phyloP scores from a whole-genome alignment of 2,113 vertebrate species.

The Nothocercus julius region DNA sequence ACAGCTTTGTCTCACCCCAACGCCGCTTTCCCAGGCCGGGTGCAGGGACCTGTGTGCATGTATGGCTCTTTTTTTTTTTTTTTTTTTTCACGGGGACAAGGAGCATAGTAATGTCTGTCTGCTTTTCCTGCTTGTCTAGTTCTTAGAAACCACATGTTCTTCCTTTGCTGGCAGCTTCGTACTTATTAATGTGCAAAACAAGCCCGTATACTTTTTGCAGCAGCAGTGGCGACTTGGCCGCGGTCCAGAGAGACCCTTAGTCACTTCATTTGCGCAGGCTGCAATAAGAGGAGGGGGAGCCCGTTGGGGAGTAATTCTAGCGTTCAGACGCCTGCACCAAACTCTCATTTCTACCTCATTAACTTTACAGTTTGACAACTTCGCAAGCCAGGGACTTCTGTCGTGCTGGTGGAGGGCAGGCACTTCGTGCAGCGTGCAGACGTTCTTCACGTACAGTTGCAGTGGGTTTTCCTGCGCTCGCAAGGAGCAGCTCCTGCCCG shows the following conservation, averaged over 20 bases:
- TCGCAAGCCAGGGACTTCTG: slow-evolving; percentile 58
- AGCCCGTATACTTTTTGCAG: background rate
- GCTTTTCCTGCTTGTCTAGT: slow-evolving; percentile 32
- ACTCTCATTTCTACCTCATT: slow-evolving; percentile 75
- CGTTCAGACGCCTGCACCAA: slow-evolving; percentile 33
- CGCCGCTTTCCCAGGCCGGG: background rate
- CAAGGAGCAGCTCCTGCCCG: background rate
- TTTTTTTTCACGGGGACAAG: background rate
- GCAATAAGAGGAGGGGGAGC: slow-evolving; percentile 1
- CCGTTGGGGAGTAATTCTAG: slow-evolving; percentile 32
- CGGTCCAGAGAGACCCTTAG: slow-evolving; percentile 50
- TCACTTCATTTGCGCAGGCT: slow-evolving; percentile 44
- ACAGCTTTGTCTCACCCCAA: background rate
- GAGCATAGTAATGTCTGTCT: slow-evolving; percentile 7
- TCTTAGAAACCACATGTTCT: background rate
- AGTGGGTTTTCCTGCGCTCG: background rate
- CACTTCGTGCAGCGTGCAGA: background rate
- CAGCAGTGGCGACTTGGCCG: slow-evolving; percentile 32
- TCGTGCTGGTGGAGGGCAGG: background rate
- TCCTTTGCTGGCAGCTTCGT: background rate
- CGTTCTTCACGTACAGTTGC: fast-evolving
- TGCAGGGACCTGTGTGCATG: background rate
- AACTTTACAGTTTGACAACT: slow-evolving; percentile 76
- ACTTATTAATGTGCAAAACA: slow-evolving; percentile 1
- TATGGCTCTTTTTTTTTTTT: background rate